A percentile compares a stretch with the other conserved stretches of the same genome.
phyloP scores from a whole-genome alignment of 2,113 vertebrate genomes.

The Nibea albiflora region DNA sequence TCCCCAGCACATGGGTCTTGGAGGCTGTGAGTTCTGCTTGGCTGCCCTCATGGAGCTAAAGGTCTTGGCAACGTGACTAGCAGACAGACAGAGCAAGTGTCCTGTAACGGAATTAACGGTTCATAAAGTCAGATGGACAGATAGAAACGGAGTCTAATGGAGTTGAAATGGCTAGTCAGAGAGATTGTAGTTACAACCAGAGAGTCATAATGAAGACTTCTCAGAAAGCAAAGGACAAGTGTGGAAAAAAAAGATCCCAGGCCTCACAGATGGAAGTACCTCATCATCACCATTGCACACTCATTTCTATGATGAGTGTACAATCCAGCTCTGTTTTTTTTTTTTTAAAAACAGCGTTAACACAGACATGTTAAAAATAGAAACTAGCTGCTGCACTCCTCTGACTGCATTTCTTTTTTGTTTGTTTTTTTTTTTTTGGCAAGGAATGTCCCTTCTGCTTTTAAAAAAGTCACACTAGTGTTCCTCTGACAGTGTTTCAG shows the following conservation, averaged over 20 bases:
- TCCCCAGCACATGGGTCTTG: constrained; percentile 24
- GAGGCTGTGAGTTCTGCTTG: constrained; percentile 66
- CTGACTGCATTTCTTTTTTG: constrained; percentile 6
- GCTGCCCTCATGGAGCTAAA: constrained; percentile 56
- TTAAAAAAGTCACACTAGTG: not conserved
- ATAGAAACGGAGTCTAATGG: constrained; percentile 40
- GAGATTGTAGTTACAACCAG: constrained; percentile 11
- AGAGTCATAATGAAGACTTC: constrained; percentile 46
- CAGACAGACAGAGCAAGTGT: constrained; percentile 42
- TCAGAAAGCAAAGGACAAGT: constrained; percentile 27
- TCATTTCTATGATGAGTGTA: constrained; percentile 21
- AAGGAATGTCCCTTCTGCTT: not conserved
- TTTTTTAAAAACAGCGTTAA: not conserved
- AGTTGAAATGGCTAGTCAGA: constrained; percentile 19
- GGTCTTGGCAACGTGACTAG: constrained; percentile 57
- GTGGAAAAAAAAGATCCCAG: constrained; percentile 1
- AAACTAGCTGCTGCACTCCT: constrained; percentile 6
- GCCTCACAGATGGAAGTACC: constrained; percentile 1
- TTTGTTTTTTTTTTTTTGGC: not conserved
- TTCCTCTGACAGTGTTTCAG: constrained; percentile 7
- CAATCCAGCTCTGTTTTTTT: not conserved
- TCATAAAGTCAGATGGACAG: constrained; percentile 26
- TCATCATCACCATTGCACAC: constrained; percentile 27
- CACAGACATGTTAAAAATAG: constrained; percentile 12
- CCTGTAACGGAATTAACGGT: constrained; percentile 27